These are phyloP conservation scores for Scomber scombrus DNA, from an alignment of 2,113 vertebrate species.

Conservation along the genomic window DNA sequence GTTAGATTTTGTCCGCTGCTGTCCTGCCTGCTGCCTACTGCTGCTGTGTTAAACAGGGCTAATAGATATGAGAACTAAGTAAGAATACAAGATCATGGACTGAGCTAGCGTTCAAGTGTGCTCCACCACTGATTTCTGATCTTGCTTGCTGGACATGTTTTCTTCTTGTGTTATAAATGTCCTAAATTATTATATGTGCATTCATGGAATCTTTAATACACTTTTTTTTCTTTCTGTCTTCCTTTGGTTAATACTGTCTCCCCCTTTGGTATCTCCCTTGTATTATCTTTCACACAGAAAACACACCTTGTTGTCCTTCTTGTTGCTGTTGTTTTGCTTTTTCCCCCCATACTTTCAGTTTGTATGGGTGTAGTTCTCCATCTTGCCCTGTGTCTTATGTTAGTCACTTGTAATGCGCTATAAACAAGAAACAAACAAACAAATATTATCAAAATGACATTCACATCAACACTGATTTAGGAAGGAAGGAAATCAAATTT, in stretches of 20 bases:
- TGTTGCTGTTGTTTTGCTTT: too few species aligned
- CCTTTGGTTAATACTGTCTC: too few species aligned
- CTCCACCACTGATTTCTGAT: not conserved
- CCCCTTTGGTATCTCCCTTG: too few species aligned
- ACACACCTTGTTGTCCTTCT: too few species aligned
- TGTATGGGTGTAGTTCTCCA: too few species aligned
- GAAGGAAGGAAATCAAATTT: not conserved
- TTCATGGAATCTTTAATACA: not conserved
- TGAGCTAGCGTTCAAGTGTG: not conserved
- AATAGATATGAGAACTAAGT: not conserved
- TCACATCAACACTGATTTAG: not conserved
- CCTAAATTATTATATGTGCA: constrained; percentile 6
- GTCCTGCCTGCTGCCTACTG: not conserved
- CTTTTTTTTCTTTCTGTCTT: too few species aligned
- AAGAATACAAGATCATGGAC: constrained; percentile 16
- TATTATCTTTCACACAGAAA: too few species aligned
- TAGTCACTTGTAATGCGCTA: too few species aligned
- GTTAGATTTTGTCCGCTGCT: constrained; percentile 5
- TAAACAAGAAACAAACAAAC: too few species aligned
- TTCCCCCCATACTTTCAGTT: too few species aligned
- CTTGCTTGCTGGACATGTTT: constrained; percentile 13
- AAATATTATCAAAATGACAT: constrained; percentile 11
- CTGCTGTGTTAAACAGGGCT: not conserved
- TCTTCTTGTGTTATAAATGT: not conserved
- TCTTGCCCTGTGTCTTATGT: too few species aligned